A percentile compares a stretch with the other conserved stretches of the same genome.
Evolutionary conservation across 2,113 vertebrate species (phyloP).

Genomic region (Murina feae): DNA sequence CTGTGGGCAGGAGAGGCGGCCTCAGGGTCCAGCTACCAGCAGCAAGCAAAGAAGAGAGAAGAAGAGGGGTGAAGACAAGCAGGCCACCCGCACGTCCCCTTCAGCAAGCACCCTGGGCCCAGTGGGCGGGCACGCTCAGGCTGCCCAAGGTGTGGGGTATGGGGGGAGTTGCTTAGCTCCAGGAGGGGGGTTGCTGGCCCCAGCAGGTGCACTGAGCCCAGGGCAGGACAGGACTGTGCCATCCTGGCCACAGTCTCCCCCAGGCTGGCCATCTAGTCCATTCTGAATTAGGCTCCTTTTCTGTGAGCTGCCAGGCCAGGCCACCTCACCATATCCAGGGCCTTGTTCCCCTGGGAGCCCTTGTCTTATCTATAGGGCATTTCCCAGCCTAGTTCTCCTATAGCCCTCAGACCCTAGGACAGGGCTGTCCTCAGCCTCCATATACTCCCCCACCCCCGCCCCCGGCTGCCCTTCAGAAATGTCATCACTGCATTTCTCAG

Average conservation of each 20-base stretch:
- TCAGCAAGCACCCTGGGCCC: background rate
- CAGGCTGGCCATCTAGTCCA: background rate
- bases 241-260: background rate
- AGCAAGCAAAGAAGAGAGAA: slow-evolving; percentile 79
- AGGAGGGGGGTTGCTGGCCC: background rate
- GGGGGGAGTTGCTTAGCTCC: background rate
- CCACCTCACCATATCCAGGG: background rate
- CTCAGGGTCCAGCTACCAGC: slow-evolving; percentile 87
- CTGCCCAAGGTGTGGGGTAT: background rate
- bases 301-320: background rate
- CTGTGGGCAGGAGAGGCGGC: slow-evolving; percentile 78
- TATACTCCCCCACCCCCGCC: background rate
- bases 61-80: slow-evolving; percentile 73
- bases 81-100: background rate
- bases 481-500: background rate
- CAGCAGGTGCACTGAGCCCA: background rate
- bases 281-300: background rate
- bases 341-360: background rate
- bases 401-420: background rate
- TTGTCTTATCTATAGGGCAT: background rate
- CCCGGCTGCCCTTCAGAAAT: background rate
- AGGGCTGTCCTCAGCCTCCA: background rate
- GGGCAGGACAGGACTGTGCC: background rate
- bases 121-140: background rate
- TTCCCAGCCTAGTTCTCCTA: background rate